phyloP scores from a whole-genome alignment of 2,113 vertebrate species.

The Cynopterus brachyotis region DNA sequence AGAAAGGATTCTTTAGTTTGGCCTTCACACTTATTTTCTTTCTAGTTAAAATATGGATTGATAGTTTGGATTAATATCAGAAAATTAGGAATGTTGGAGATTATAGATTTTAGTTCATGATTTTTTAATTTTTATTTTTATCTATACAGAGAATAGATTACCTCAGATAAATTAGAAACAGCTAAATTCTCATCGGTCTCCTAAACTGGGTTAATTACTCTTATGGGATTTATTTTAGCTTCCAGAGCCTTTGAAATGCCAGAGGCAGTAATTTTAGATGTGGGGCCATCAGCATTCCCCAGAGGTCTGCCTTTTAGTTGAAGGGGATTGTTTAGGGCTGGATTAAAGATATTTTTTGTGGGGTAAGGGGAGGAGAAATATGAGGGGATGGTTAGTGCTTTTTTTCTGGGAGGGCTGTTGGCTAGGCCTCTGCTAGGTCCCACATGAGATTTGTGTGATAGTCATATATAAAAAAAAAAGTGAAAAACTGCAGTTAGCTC shows the following conservation, averaged over 20 bases:
- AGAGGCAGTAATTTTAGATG: neutral
- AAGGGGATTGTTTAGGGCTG: neutral
- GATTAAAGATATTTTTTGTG: neutral
- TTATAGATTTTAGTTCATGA: neutral
- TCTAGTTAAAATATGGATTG: neutral
- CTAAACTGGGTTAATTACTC: neutral
- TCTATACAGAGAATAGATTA: neutral
- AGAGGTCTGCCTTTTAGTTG: neutral
- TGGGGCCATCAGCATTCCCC: neutral
- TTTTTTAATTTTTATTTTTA: neutral
- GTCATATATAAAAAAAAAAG: neutral
- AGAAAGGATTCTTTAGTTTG: neutral
- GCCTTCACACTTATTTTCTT: neutral
- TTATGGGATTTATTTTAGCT: neutral
- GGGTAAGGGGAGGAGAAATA: neutral
- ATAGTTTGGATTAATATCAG: slow-evolving; percentile 10
- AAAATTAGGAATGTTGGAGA: neutral
- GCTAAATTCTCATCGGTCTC: neutral
- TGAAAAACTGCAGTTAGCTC: neutral
- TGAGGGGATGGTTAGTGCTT: neutral
- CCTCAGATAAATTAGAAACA: neutral
- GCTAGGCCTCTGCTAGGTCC: neutral
- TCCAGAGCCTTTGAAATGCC: neutral
- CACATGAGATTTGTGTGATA: neutral
- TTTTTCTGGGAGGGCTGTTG: neutral